A percentile compares a stretch with the other conserved stretches of the same genome.
These are phyloP conservation scores for Oophaga sylvatica DNA, from an alignment of 2,797 vertebrate genomes.

Conservation along the genomic window DNA sequence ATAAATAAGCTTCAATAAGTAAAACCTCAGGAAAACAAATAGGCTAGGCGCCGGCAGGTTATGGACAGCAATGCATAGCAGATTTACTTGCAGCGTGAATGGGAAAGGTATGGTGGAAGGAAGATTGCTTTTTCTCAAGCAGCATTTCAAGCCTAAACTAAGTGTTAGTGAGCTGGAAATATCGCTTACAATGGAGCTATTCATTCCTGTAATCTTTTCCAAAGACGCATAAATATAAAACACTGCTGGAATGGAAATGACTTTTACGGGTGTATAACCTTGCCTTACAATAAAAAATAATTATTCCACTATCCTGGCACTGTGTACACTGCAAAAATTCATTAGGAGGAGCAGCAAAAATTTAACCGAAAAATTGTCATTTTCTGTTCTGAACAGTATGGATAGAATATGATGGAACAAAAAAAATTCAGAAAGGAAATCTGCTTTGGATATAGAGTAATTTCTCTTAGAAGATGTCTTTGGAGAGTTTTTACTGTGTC, in stretches of 20 bases:
- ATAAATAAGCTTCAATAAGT: slow-evolving; percentile 60
- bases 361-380: too few relatives aligned
- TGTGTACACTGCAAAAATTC: background rate
- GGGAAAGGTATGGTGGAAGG: slow-evolving; percentile 17
- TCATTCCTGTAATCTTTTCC: slow-evolving; percentile 40
- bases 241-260: background rate
- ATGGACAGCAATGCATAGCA: slow-evolving; percentile 42
- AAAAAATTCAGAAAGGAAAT: too few relatives aligned
- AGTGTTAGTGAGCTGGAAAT: slow-evolving; percentile 42
- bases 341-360: too few relatives aligned
- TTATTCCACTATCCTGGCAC: background rate
- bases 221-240: slow-evolving; percentile 24
- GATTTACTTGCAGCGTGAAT: slow-evolving; percentile 31
- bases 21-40: slow-evolving; percentile 56
- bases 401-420: too few relatives aligned
- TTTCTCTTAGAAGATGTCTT: too few relatives aligned
- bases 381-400: too few relatives aligned
- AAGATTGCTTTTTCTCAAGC: slow-evolving; percentile 48
- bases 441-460: too few relatives aligned
- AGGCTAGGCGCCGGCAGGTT: slow-evolving; percentile 32
- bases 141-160: slow-evolving; percentile 32
- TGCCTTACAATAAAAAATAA: slow-evolving; percentile 4
- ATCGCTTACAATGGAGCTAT: slow-evolving; percentile 48
- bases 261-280: background rate
- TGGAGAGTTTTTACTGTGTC: too few relatives aligned